These are phyloP conservation scores for Ophonus ardosiacus DNA, from an alignment of 2,888 invertebrate genomes.

Conservation along the genomic window DNA sequence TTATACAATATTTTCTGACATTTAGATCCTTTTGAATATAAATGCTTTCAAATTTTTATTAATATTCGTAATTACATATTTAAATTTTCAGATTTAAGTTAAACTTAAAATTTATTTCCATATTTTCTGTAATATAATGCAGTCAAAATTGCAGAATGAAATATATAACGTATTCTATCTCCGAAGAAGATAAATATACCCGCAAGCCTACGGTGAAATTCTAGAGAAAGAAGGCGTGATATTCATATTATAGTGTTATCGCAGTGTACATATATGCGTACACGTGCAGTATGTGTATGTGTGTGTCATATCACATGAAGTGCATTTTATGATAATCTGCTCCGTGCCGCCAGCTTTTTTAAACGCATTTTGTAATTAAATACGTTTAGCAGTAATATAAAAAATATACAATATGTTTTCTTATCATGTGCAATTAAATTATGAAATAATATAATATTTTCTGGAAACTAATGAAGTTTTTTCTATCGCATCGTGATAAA, in stretches of 20 bases:
- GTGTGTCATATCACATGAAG: constrained; percentile 8
- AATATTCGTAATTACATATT: too few species aligned
- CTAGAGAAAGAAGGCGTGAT: not conserved
- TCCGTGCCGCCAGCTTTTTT: not conserved
- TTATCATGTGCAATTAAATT: not conserved
- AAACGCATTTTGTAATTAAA: not conserved
- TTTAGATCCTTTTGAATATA: too few species aligned
- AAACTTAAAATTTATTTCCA: too few species aligned
- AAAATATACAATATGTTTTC: not conserved
- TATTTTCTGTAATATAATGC: not conserved
- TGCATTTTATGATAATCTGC: not conserved
- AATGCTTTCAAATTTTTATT: too few species aligned
- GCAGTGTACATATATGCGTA: constrained; percentile 11
- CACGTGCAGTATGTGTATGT: not conserved
- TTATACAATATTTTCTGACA: too few species aligned
- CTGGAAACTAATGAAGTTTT: not conserved
- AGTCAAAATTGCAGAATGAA: not conserved
- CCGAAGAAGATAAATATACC: not conserved
- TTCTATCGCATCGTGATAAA: not conserved
- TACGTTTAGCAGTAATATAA: not conserved
- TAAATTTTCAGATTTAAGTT: too few species aligned
- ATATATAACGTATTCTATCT: not conserved
- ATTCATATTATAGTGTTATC: not conserved
- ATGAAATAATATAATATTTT: not conserved
- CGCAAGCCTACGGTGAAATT: not conserved